Evolutionary conservation across 64 coral and sea anemone species (phyloP), one percentile per base, ranked within the genome.

Genomic region (Acropora yongei): DNA sequence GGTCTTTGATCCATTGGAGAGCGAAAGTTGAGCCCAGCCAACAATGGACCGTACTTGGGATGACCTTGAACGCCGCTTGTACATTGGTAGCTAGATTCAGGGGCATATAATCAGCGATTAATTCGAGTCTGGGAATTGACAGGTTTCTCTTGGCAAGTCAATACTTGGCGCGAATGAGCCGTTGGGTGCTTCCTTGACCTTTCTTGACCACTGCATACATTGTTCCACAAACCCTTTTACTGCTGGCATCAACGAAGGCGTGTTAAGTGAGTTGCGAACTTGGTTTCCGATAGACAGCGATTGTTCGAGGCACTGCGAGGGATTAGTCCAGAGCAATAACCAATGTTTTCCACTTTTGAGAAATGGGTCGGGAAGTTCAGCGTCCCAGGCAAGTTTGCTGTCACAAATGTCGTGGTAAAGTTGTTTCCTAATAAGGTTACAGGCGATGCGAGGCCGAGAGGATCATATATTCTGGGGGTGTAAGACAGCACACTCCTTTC

Each of bases 351-450:
- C 78, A 39, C 79, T 47, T 58, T 83, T 92, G n/a, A 76, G 19
- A 41, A 92, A 82, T 86, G 90, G 80, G 47, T 77, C 67, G 40
- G 79, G 71, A 60, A 84, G 53, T 71, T 63, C 45, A 44, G 74
- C 74, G 87, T 93, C 75, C 84, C 84, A 93, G 20, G 91, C 44
- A n/a, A 93, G n/a, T 73, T 93, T 93, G 76, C 75, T 80, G 50
- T 93, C 91, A 49, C 91, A 93, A 14, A 86, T 87, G 41, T 77
- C 72, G 17, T 84, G 76, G 73, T 93, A 93, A 46, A 93, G 83
- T 63, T 79, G 47, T 65, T 93, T 93, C 47, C 83, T 84, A 16
- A 57, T 80, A 93, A 49, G 79, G 91, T 93, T 17, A 68, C 72
- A 43, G 84, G 77, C 80, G 84, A 93, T 40, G 77, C 91, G 16